Evolutionary conservation across 64 coral and sea anemone genomes (phyloP).

Genomic region (Stichodactyla helianthus): DNA sequence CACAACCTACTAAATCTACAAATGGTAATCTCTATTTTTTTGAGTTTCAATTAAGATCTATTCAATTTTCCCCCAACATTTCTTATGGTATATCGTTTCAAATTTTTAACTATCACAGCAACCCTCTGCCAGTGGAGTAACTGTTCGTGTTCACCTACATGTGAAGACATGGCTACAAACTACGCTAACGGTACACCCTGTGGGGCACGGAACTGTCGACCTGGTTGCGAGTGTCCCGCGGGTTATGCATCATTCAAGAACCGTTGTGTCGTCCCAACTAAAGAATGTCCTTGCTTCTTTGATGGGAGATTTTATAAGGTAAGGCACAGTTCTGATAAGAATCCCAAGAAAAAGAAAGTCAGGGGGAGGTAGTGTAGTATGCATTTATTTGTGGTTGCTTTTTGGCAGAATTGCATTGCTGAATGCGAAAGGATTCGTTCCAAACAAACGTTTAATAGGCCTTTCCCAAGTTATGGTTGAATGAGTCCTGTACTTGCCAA

Average conservation of each 20-base stretch:
- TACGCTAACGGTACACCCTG: neutral
- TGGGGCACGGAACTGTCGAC: slow-evolving; percentile 11
- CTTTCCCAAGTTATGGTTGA: too few relatives aligned
- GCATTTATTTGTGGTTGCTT: too few relatives aligned
- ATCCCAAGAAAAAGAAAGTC: too few relatives aligned
- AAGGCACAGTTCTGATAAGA: neutral
- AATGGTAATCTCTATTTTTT: neutral
- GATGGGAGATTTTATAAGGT: slow-evolving; percentile 49
- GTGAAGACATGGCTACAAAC: slow-evolving; percentile 22
- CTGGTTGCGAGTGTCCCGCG: slow-evolving; percentile 22
- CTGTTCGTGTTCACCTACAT: slow-evolving; percentile 27
- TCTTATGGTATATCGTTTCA: neutral
- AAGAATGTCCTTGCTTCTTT: slow-evolving; percentile 35
- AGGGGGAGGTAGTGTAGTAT: too few relatives aligned
- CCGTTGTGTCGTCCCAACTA: neutral
- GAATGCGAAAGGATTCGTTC: too few relatives aligned
- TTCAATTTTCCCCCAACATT: neutral
- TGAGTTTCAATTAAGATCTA: too few relatives aligned
- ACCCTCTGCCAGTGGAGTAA: slow-evolving; percentile 21
- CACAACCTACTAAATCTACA: neutral
- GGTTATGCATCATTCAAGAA: slow-evolving; percentile 15
- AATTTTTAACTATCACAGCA: neutral
- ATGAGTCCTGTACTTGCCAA: too few relatives aligned
- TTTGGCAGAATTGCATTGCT: too few relatives aligned
- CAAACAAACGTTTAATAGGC: too few relatives aligned